Evolutionary conservation across 2,797 vertebrate genomes (phyloP), one percentile per base, ranked within the genome.

Genomic region (Argya squamiceps): DNA sequence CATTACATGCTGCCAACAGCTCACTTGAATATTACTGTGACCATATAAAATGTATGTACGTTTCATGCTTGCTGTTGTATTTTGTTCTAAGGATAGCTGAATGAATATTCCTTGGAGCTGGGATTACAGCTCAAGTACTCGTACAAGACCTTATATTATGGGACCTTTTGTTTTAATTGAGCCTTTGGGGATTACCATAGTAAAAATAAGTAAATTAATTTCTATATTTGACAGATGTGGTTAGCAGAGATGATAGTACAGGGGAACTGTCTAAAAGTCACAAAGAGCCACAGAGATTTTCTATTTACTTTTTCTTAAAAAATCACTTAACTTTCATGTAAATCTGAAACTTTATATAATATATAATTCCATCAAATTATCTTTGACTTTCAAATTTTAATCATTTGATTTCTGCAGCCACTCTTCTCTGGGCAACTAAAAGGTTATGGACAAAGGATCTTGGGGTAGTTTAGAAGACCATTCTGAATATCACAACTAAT

Each of bases 271-370:
- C 17, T 50, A 50, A 52, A 91, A 88, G 27, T 37, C 21, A 76
- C 22, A 77, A 81, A 78, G 10, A 14, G 11, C 12, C n/a, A n/a
- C 11, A 50, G 18, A 78, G 9, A 58, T 49, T 47, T 56, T 27
- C 3, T 24, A 43, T 86, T 6, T 36, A 10, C 22, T 44, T 37
- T 46, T 47, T 56, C 6, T 39, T 60, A 14, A 63, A 84, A 86
- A 75, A 15, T 0, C 1, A 3, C 19, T 34, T 5, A 56, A 44
- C 6, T 56, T 75, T 24, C 2, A 2, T 44, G 34, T 22, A 69
- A 22, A 63, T 49, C 37, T 10, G 24, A 65, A 74, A 23, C 17
- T 60, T 24, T 12, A 36, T 27, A 23, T 17, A 46, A 8, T 27
- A 21, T 69, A 39, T 64, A 65, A 67, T 37, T 85, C 20, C 15